Percentiles rank a stretch among this genome's conserved stretches.
Conservation (phyloP, 1,140 invertebrate genomes). For the Scaptomyza montana region DNA sequence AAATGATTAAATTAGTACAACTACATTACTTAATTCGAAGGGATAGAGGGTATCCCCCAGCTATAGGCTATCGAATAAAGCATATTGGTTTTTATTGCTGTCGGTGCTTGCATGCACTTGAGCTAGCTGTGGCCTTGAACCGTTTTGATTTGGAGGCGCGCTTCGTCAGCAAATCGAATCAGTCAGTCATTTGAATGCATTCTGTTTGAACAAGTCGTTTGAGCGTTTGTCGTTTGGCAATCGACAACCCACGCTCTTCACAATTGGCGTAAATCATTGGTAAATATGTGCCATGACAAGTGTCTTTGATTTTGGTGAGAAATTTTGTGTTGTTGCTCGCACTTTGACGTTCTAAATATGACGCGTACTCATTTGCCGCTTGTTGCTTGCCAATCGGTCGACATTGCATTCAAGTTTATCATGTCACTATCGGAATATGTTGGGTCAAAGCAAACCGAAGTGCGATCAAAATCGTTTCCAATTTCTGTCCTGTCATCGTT, state of each 20-base stretch:
- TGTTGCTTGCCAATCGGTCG: constrained; percentile 18
- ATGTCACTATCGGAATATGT: constrained; percentile 3
- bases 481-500: constrained; percentile 55
- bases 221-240: background rate
- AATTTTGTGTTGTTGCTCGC: constrained; percentile 8
- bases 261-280: constrained; percentile 28
- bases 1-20: too few relatives aligned
- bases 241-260: constrained; percentile 23
- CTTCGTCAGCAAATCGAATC: constrained; percentile 18
- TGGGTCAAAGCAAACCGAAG: background rate
- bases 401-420: constrained; percentile 14
- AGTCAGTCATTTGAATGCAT: constrained; percentile 5
- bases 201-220: constrained; percentile 5
- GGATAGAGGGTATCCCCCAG: too few relatives aligned
- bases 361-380: background rate
- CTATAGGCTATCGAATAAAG: too few relatives aligned
- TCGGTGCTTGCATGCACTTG: constrained; percentile 6
- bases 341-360: constrained; percentile 42
- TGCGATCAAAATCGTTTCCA: background rate
- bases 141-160: constrained; percentile 14
- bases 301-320: constrained; percentile 27
- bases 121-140: constrained; percentile 29
- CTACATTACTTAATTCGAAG: too few relatives aligned
- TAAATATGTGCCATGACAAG: constrained; percentile 20
- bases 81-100: background rate